phyloP scores from a whole-genome alignment of 2,113 vertebrate species.

The Indicator indicator region DNA sequence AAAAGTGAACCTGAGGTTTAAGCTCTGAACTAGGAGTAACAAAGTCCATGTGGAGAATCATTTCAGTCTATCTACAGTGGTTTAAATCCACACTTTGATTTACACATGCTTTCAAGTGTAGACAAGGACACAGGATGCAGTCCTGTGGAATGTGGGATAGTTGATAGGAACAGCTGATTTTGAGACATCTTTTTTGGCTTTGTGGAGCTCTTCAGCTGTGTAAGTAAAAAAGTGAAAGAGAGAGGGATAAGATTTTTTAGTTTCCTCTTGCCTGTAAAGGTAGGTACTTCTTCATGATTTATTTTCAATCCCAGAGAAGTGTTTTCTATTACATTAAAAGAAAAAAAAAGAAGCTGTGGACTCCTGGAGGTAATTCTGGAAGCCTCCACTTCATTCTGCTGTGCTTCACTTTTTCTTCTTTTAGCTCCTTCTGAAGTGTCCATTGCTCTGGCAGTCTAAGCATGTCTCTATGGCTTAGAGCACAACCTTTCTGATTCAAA shows the following conservation, averaged over 20 bases:
- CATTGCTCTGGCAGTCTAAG: neutral
- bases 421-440: neutral
- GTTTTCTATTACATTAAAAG: neutral
- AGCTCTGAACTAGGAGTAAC: neutral
- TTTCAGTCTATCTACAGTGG: neutral
- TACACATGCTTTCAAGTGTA: neutral
- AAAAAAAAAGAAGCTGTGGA: neutral
- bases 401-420: neutral
- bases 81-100: neutral
- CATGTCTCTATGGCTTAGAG: neutral
- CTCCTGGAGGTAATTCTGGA: neutral
- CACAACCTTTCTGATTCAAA: neutral
- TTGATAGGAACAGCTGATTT: neutral
- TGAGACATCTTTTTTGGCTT: neutral
- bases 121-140: neutral
- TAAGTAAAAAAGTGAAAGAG: conserved; percentile 15
- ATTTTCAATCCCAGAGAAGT: neutral
- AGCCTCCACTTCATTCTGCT: neutral
- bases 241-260: neutral
- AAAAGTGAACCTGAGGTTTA: neutral
- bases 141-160: neutral
- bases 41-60: neutral
- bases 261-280: neutral
- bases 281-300: neutral
- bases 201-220: neutral